Base-by-base conservation (phyloP, 2,888 invertebrate species). In the Nephrocerus scutellatus region DNA sequence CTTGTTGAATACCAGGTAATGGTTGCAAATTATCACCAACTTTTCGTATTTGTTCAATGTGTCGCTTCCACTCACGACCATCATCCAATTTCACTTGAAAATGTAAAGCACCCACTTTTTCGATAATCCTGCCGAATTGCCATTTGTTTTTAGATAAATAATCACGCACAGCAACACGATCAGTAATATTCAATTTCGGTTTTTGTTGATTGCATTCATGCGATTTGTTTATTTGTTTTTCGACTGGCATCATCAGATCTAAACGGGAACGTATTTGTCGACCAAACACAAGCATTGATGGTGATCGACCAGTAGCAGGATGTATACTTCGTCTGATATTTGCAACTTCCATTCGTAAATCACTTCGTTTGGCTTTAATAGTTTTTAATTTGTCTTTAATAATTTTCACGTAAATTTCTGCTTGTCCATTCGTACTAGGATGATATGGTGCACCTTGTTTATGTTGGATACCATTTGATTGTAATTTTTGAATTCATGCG, bases 121-220 rank as follows among this genome's bases (percentile, higher is more conserved):
- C 20, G 22, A 8, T 30, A 7, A 43, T 29, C 10, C 9, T 38
- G 14, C 38, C 41, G 20, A 41, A 44, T 30, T 37, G 13, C 40
- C 44, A 46, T 34, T 46, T 48, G 12, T 43, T 32, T 4, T 31
- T 34, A 5, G 30, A 26, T 14, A 39, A 8, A 13, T 48, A 48
- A 35, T 46, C 46, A 29, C 44, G 24, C 13, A 19, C 46, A 15
- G 35, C 32, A 10, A 45, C 39, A 37, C 30, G 32, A 20, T 47
- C 43, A 19, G 34, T 34, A 6, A 34, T 4, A 9, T n/a, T 13
- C 16, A 41, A 36, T 31, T 13, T 13, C 26, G 19, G 22, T 26
- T 12, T 31, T 24, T 31, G 12, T 16, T 29, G 2, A 36, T 9
- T n/a, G 18, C 14, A 7, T 36, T 26, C 8, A 36, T 13, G 28